phyloP scores from a whole-genome alignment of 2,113 vertebrate species.

The Malaclemys terrapin region DNA sequence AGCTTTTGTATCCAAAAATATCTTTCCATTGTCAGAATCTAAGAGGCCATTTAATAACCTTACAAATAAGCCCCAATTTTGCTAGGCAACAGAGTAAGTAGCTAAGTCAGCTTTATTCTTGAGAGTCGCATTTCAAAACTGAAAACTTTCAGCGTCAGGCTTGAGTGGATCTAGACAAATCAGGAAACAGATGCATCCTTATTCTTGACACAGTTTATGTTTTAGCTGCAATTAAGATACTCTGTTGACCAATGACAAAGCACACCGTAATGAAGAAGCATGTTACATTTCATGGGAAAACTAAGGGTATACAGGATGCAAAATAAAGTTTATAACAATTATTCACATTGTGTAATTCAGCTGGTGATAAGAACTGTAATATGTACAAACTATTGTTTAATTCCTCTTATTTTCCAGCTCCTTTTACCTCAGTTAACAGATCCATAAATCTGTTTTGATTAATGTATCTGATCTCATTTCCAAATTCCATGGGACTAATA shows the following conservation, averaged over 20 bases:
- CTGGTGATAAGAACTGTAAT: not conserved
- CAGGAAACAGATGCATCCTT: constrained; percentile 40
- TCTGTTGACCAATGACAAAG: not conserved
- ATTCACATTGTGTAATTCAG: not conserved
- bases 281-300: not conserved
- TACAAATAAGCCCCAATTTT: constrained; percentile 4
- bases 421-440: not conserved
- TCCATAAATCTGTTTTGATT: not conserved
- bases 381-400: not conserved
- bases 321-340: not conserved
- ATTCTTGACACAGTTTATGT: not conserved
- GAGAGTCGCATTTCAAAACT: not conserved
- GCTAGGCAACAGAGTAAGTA: not conserved
- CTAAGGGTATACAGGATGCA: not conserved
- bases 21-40: not conserved
- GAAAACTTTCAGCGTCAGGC: not conserved
- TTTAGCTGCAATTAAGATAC: not conserved
- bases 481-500: rapidly evolving
- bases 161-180: constrained; percentile 14
- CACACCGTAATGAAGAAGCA: constrained; percentile 16
- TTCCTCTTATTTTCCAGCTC: not conserved
- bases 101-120: not conserved
- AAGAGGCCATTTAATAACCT: not conserved
- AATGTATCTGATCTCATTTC: rapidly evolving
- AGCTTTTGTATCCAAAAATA: not conserved